Evolutionary conservation across 2,888 invertebrate genomes (phyloP), one percentile per base, ranked within the genome.

Genomic region (Coenonympha glycerion): DNA sequence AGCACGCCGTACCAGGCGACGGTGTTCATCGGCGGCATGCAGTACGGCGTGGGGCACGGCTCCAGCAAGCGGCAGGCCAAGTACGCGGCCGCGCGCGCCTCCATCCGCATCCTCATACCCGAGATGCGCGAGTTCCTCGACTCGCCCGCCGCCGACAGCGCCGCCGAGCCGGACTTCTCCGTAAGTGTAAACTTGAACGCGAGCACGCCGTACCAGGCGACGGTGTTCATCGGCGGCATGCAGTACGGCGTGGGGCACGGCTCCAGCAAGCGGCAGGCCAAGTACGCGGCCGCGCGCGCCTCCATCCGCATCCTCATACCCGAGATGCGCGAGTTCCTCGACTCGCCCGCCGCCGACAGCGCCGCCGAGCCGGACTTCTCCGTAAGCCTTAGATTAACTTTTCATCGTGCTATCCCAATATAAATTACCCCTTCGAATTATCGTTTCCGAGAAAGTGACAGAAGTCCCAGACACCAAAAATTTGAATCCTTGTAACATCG

Each of bases 1-100:
- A n/a, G n/a, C 97, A n/a, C n/a, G n/a, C 98, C 98, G 1, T 98
- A 97, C 84, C 93, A 96, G 49, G 98, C 98, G 8, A 96, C 96
- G 2, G 96, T 98, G 47, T 92, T 92, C 58, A 97, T 98, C 63
- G 95, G 95, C 73, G 94, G 93, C 61, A 93, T 97, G 89, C 93
- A 95, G 71, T 98, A 99, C 82, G 98, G 98, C 4, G 92, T 93
- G 26, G 99, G 99, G 0, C 94, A 92, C 77, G 99, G 98, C 6
- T 93, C 95, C 51, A 97, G 96, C 80, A 99, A 99, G 81, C 96
- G 98, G 61, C 93, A 94, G 76, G 99, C 99, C 21, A n/a, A n/a
- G 1, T 91, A n/a, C n/a, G n/a, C n/a, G n/a, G n/a, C n/a, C n/a
- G n/a, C n/a, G n/a, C n/a, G n/a, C n/a, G n/a, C n/a, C n/a, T n/a